Evolutionary conservation across 2,797 vertebrate genomes (phyloP), one percentile per base, ranked within the genome.

Genomic region (Glossophaga mutica): DNA sequence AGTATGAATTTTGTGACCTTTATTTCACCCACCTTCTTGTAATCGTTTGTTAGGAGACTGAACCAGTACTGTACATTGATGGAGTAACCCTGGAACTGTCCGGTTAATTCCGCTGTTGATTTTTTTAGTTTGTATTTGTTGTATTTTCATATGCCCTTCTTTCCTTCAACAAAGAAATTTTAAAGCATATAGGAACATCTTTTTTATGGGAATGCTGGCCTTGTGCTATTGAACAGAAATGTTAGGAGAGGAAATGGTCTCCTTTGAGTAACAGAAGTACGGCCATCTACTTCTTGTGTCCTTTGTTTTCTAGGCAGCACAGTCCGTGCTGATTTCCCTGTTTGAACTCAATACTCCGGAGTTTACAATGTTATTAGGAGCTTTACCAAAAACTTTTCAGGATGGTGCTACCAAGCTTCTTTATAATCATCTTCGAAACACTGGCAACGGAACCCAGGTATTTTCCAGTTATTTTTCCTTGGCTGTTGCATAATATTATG

Each of bases 301-400:
- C 73, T 97, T 94, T 62, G 68, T 97, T 78, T 98, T 97, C 26
- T 98, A 99, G 99, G 99, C 99, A 86, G 99, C 99, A 14, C 99
- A 99, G 98, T 99, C 99, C 71, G 99, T 99, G 98, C 98, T 99
- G 91, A 99, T 99, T 98, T 98, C 99, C 6, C 98, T 99, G 97
- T 99, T 99, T 98, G 99, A 99, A 98, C 99, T 99, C 96, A 99
- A 99, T 98, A 99, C 99, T 67, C 99, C 99, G 83, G 99, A 99
- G 98, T 99, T 99, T 98, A 99, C 99, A 96, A 99, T 99, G 99
- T 98, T 99, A 11, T 98, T 99, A 98, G 99, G 99, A 98, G 99
- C 99, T 98, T 98, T 99, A 97, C 99, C 99, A 98, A 99, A 99
- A 99, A 99, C 99, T 87, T 99, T 99, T 97, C 99, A 99, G 98